A percentile compares a stretch with the other conserved stretches of the same genome.
phyloP scores from a whole-genome alignment of 2,888 invertebrate species.

The Cephus spinipes region DNA sequence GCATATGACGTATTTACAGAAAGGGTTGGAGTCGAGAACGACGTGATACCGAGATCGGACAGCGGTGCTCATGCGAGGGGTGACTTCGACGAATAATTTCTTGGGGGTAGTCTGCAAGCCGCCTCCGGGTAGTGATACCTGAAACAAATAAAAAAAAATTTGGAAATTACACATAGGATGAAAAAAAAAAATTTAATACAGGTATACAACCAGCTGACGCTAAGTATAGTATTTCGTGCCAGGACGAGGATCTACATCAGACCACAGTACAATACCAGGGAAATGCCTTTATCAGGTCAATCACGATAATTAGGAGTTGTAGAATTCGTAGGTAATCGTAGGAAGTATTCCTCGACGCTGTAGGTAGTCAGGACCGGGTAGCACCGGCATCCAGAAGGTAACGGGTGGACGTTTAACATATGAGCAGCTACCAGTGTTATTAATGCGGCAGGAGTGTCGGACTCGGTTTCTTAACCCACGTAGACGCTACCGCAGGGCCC shows the following conservation, averaged over 20 bases:
- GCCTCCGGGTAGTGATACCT: constrained; percentile 50
- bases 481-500: constrained; percentile 44
- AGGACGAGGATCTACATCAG: too few relatives aligned
- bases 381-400: constrained; percentile 35
- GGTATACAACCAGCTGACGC: too few relatives aligned
- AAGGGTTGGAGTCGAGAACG: constrained; percentile 12
- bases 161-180: too few relatives aligned
- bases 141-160: constrained; percentile 33
- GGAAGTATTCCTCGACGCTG: constrained; percentile 31
- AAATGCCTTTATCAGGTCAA: background rate
- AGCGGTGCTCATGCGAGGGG: constrained; percentile 33
- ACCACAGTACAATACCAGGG: too few relatives aligned
- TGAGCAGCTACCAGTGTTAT: constrained; percentile 66
- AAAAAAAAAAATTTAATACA: background rate
- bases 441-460: constrained; percentile 61
- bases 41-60: constrained; percentile 8
- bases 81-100: constrained; percentile 33
- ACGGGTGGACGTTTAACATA: constrained; percentile 66
- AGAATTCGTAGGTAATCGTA: background rate
- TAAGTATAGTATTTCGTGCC: too few relatives aligned
- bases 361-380: constrained; percentile 45
- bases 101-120: constrained; percentile 30
- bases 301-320: background rate
- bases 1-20: constrained; percentile 4
- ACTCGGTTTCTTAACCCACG: constrained; percentile 55